A percentile compares a stretch with the other conserved stretches of the same genome.
Evolutionary conservation across 2,888 invertebrate species (phyloP).

Genomic region (Tuberolachnus salignus): DNA sequence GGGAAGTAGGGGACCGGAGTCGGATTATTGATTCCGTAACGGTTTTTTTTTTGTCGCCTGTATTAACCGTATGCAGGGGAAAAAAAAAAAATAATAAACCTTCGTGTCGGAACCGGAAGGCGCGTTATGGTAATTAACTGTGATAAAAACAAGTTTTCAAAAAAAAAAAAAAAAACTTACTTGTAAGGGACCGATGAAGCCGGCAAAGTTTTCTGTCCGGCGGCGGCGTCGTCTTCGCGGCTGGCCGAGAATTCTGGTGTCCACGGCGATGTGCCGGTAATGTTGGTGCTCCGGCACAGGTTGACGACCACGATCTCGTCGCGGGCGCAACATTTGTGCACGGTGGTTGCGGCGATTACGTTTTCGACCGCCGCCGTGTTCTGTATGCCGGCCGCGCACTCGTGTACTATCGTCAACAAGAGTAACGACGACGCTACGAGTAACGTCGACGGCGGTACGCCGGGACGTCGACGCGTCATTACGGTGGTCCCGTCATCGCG

Average conservation of each 20-base stretch:
- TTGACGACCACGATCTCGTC: slow-evolving; percentile 74
- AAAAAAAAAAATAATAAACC: too few species aligned
- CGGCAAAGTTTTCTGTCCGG: slow-evolving; percentile 25
- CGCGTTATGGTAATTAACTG: too few species aligned
- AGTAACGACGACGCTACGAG: too few species aligned
- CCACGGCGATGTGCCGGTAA: slow-evolving; percentile 64
- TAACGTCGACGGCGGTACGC: too few species aligned
- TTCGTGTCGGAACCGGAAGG: too few species aligned
- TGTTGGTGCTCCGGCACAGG: slow-evolving; percentile 70
- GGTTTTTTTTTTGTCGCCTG: too few species aligned
- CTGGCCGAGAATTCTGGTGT: slow-evolving; percentile 58
- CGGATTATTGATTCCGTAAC: too few species aligned
- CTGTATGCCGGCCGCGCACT: slow-evolving; percentile 4
- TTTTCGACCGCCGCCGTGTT: neutral
- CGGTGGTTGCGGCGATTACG: slow-evolving; percentile 61
- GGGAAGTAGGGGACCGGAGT: too few species aligned
- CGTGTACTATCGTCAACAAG: neutral
- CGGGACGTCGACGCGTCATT: too few species aligned
- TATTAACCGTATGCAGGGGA: too few species aligned
- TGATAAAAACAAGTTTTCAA: too few species aligned
- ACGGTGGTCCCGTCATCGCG: too few species aligned
- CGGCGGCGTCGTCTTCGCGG: slow-evolving; percentile 43
- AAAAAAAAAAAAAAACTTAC: slow-evolving; percentile 21
- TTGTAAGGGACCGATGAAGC: slow-evolving; percentile 26
- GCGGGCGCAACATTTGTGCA: slow-evolving; percentile 81